Evolutionary conservation across 2,797 vertebrate genomes (phyloP), one percentile per base, ranked within the genome.

Genomic region (Sebastes taczanowskii): DNA sequence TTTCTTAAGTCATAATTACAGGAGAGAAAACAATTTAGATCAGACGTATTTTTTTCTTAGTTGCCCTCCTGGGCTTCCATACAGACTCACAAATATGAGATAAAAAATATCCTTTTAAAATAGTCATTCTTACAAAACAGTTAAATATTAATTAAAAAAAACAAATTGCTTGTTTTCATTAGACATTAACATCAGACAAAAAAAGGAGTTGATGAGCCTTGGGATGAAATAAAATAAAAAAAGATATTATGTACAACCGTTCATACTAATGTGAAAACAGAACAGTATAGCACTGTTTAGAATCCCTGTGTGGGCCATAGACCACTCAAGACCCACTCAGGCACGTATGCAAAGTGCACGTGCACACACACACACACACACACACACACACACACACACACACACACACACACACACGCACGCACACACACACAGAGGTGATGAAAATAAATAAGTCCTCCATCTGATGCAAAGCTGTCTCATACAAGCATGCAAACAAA

Each of bases 401-500:
- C 49, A 53, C 49, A 5, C 49, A 53, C n/a, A 22, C 52, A 11
- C 52, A 23, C 52, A 1, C 52, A 27, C n/a, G 8, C 3, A 16
- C 23, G 49, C 18, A 30, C 60, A 66, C 23, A 22, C 81, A 69
- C 62, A 82, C 62, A 81, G 70, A 86, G 60, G 83, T 81, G 81
- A 79, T 85, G 70, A 85, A 89, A 92, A 90, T 78, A 87, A 91
- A 90, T 77, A 89, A 81, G 42, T 81, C 69, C 81, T 82, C 75
- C 83, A 85, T 86, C 81, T 89, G 85, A 91, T 82, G 87, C 87
- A 90, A 87, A 87, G 85, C 77, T 79, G 86, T 76, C 77, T 80
- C 82, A 80, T 70, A 83, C 68, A 88, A 76, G 76, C 88, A 86
- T 79, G 85, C 85, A 92, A 91, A 90, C 86, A 93, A 86, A 91